Conservation (phyloP, 2,797 vertebrate species). For the Scomberomorus guttatus region DNA sequence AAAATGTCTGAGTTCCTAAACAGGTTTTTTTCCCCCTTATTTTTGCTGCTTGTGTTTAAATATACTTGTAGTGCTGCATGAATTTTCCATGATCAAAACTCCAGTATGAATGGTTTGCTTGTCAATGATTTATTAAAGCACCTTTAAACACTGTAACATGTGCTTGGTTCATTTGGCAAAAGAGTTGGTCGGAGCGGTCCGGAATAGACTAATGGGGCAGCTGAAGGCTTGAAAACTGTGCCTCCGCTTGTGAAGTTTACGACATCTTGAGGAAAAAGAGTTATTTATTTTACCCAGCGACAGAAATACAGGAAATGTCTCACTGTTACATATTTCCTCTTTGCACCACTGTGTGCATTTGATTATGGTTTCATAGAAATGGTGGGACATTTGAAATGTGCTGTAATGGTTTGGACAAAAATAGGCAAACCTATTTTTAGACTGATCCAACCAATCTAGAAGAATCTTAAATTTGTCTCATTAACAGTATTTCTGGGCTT, state of each 20-base stretch:
- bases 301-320: constrained; percentile 62
- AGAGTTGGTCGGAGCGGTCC: constrained; percentile 36
- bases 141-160: constrained; percentile 64
- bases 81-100: constrained; percentile 59
- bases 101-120: constrained; percentile 61
- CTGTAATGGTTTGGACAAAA: constrained; percentile 14
- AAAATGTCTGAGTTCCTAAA: not conserved
- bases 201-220: constrained; percentile 48
- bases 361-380: constrained; percentile 34
- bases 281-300: constrained; percentile 66
- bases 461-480: not conserved
- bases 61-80: constrained; percentile 16
- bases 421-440: not conserved
- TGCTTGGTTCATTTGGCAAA: constrained; percentile 55
- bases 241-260: constrained; percentile 62
- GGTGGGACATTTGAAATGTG: constrained; percentile 33
- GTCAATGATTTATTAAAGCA: constrained; percentile 65
- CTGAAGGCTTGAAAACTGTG: constrained; percentile 54
- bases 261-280: constrained; percentile 47
- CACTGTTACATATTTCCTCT: constrained; percentile 32
- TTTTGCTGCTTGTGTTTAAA: constrained; percentile 43
- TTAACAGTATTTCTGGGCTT: not conserved
- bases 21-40: not conserved
- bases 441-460: too few relatives aligned
- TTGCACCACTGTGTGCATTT: constrained; percentile 34